Percentiles rank a stretch among this genome's conserved stretches.
Evolutionary conservation across 2,113 vertebrate species (phyloP).

Genomic region (Lampris incognitus): DNA sequence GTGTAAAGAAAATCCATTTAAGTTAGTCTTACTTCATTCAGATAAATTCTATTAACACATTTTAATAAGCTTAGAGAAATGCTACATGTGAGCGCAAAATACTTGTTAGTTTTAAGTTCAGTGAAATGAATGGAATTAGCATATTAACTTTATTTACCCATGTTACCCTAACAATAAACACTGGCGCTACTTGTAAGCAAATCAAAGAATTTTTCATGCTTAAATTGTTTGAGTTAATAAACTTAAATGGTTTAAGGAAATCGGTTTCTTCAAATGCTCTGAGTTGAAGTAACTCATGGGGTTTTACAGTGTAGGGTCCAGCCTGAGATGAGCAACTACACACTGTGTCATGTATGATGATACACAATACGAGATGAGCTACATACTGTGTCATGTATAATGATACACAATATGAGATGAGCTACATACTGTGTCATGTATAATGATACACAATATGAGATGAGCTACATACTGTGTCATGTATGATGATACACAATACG

Average conservation of each 20-base stretch:
- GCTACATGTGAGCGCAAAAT: slow-evolving; percentile 7
- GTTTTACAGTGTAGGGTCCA: neutral
- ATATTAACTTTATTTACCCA: neutral
- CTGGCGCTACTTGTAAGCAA: neutral
- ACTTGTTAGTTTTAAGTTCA: neutral
- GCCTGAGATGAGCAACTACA: too few relatives aligned
- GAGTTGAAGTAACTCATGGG: neutral
- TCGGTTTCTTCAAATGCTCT: neutral
- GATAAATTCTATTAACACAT: slow-evolving; percentile 1
- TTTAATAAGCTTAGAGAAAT: slow-evolving; percentile 1
- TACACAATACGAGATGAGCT: too few relatives aligned
- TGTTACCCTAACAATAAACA: neutral
- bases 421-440: too few relatives aligned
- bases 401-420: too few relatives aligned
- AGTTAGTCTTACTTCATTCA: slow-evolving; percentile 13
- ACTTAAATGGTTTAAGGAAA: neutral
- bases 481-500: too few relatives aligned
- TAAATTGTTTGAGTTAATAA: slow-evolving; percentile 4
- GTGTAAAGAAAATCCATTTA: slow-evolving; percentile 3
- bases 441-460: too few relatives aligned
- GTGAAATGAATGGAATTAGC: neutral
- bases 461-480: too few relatives aligned
- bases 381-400: too few relatives aligned
- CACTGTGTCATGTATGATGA: too few relatives aligned
- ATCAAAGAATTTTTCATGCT: neutral